Percentiles rank a stretch among this genome's conserved stretches.
Evolutionary conservation across 2,113 vertebrate species (phyloP).

Genomic region (Atlantisia rogersi): DNA sequence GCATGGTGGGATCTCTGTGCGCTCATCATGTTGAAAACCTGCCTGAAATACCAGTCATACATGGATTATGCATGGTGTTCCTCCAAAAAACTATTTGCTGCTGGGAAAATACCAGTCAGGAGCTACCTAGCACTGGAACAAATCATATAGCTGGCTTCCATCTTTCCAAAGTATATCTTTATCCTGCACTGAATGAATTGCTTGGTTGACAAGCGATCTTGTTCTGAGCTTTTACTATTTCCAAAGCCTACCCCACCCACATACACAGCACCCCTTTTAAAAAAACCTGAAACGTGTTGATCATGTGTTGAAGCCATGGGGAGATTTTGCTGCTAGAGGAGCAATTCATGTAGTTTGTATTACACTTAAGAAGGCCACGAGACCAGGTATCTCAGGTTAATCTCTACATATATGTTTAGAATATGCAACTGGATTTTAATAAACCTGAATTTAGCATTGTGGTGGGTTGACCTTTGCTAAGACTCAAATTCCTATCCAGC

Average conservation of each 20-base stretch:
- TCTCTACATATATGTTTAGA: not conserved
- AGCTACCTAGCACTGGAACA: not conserved
- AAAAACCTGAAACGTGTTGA: not conserved
- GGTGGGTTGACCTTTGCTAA: not conserved
- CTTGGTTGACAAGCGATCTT: not conserved
- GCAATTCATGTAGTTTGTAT: not conserved
- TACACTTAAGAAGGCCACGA: not conserved
- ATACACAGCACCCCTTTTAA: not conserved
- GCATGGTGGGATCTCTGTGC: not conserved
- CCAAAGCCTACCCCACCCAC: fast-evolving
- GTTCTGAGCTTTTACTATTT: not conserved
- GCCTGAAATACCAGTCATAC: not conserved
- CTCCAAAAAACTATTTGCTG: not conserved
- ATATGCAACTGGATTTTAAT: not conserved
- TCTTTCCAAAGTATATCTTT: not conserved
- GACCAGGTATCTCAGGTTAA: not conserved
- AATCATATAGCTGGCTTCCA: not conserved
- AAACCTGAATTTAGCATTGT: not conserved
- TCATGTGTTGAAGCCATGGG: not conserved
- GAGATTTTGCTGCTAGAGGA: not conserved
- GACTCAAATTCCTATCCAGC: not conserved
- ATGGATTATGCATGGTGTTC: not conserved
- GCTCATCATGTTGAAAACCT: not conserved
- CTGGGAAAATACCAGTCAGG: not conserved
- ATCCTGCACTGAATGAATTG: not conserved